Base-by-base conservation (phyloP, 37 sponge, comb jelly and placozoan species). In the Theonella swinhoei region DNA sequence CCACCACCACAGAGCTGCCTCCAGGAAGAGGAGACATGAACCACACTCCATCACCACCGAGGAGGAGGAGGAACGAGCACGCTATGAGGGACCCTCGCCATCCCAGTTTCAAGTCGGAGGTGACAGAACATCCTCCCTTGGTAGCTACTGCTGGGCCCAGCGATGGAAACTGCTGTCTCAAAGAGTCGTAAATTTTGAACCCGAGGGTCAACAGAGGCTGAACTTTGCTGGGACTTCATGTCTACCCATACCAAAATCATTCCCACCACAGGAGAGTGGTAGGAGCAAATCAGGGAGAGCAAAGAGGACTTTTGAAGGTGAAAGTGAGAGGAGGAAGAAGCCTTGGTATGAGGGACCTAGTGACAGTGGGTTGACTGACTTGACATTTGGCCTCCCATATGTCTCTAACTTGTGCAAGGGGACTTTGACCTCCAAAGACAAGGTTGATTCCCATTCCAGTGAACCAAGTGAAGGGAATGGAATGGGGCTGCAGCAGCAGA, bases 331-430 rank as follows among this genome's bases (percentile, higher is more conserved):
- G 8, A 22, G 4, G 33, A 26, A 33, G 60, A 70, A 42, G 54
- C 25, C 47, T 7, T 86, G 87, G 87, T 86, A 80, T 36, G 63
- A 79, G 39, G 74, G 33, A 23, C 87, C 87, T 71, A 47, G 54
- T 47, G 54, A 17, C 11, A 47, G 54, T 14, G 14, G 14, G 7
- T 7, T 47, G 11, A 17, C 11, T 47, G 54, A 47, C 7, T 47
- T 47, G 7, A 47, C 54, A 47, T 47, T 14, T 47, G 54, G 14
- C 7, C 54, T 47, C 14, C 54, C 54, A 14, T 47, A 17, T 14
- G 14, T 47, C 14, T 17, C 54, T 14, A 47, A 47, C 7, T 32
- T 47, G 54, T 17, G 54, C 73, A 72, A 72, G 73, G 31, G 14
- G 31, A 37, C 73, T 72, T 35, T 4, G 31, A 33, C 32, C 36